These are phyloP conservation scores for Porites rus DNA, from an alignment of 92 coral and sea anemone species.

Conservation along the genomic window DNA sequence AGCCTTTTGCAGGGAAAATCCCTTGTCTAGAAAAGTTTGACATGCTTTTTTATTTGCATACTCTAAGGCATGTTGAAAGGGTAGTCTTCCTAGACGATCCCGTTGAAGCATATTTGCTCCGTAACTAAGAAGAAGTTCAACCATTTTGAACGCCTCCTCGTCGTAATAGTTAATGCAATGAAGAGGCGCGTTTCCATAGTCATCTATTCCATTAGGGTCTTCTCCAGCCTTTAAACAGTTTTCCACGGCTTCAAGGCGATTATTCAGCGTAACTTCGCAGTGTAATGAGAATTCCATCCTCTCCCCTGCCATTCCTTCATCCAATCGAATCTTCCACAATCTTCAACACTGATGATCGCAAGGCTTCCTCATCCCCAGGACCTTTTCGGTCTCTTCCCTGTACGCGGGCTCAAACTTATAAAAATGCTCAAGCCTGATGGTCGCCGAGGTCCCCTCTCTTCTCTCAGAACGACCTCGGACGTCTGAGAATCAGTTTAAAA, in stretches of 20 bases:
- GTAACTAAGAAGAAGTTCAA: slow-evolving; percentile 25
- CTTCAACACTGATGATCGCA: no score
- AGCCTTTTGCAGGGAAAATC: slow-evolving; percentile 34
- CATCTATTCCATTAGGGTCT: slow-evolving; percentile 29
- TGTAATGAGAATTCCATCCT: slow-evolving; percentile 28
- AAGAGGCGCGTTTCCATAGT: slow-evolving; percentile 2
- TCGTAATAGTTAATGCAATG: slow-evolving; percentile 21
- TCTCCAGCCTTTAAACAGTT: slow-evolving; percentile 29
- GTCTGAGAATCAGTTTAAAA: no score
- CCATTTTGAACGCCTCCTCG: slow-evolving; percentile 34
- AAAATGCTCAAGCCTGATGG: no score
- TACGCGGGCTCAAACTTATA: no score
- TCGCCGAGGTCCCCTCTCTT: no score
- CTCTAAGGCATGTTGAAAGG: slow-evolving; percentile 33
- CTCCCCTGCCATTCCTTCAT: no score
- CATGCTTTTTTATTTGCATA: slow-evolving; percentile 35
- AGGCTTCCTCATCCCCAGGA: no score
- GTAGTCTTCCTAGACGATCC: slow-evolving; percentile 33
- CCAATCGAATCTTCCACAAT: no score
- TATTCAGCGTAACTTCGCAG: slow-evolving; percentile 7
- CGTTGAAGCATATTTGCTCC: slow-evolving; percentile 25
- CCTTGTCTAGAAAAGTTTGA: slow-evolving; percentile 33
- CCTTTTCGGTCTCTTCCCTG: no score
- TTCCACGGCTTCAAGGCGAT: slow-evolving; percentile 4
- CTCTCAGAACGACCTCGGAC: no score